Percentiles rank a stretch among this genome's conserved stretches.
Conservation (phyloP, 2,113 vertebrate genomes). For the Cepphus grylle region DNA sequence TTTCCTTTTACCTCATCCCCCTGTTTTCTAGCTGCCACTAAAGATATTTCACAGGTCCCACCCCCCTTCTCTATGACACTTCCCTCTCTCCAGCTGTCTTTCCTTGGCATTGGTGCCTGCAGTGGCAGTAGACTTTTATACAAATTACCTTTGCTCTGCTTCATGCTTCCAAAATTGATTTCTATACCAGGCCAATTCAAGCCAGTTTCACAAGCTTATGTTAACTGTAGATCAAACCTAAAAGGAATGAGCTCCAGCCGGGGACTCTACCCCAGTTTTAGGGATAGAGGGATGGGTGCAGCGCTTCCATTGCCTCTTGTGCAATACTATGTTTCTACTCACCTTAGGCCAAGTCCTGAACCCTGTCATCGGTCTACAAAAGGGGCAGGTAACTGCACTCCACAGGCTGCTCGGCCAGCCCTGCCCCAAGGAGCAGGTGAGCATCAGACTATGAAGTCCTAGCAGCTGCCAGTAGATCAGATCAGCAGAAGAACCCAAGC, state of each 20-base stretch:
- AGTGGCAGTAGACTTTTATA: not conserved
- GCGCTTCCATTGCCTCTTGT: not conserved
- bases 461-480: not conserved
- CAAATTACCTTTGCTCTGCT: not conserved
- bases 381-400: fast-evolving
- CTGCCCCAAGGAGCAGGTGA: not conserved
- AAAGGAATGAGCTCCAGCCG: not conserved
- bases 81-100: not conserved
- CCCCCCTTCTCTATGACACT: not conserved
- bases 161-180: not conserved
- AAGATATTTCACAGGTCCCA: not conserved
- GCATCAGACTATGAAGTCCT: not conserved
- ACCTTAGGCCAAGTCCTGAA: not conserved
- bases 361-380: not conserved
- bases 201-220: not conserved
- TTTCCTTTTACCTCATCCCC: not conserved
- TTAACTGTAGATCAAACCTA: not conserved
- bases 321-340: not conserved
- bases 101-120: not conserved
- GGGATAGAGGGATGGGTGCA: not conserved
- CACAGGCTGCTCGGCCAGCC: fast-evolving
- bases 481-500: not conserved
- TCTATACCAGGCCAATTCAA: not conserved
- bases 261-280: not conserved
- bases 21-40: not conserved